Base-by-base conservation (phyloP, 2,888 invertebrate species). In the Agriotes lineatus region DNA sequence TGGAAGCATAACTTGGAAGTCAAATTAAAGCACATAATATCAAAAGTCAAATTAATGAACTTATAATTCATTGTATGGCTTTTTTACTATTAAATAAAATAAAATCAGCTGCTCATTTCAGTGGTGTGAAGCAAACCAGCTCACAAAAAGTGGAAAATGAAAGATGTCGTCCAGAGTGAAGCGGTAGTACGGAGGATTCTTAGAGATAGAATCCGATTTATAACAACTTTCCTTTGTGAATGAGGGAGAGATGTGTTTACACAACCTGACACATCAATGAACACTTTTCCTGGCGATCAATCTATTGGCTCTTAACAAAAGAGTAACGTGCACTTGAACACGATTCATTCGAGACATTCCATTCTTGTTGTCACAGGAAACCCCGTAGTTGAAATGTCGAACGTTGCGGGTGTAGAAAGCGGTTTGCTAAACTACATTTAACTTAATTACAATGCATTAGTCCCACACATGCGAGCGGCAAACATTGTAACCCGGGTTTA, bases 351-450 rank as follows among this genome's bases (percentile, higher is more conserved):
- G 52, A 19, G 33, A 22, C 22, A 52, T 52, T 52, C 14, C 33
- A 52, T 33, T 16, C n/a, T 37, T 56, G 56, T 39, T 39, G 56
- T 39, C 20, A 56, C 22, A 56, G 12, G 52, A 20, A 14, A 9
- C n/a, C 14, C 10, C 20, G 7, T 20, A 35, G 19, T 5, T 39
- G 14, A 37, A 14, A 56, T 22, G 56, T 56, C 39, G 39, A 56
- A 56, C 7, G 20, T 37, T 56, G 56, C 12, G 50, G 61, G 22
- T 22, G 61, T 18, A 50, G 61, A 50, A 59, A 61, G 61, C 48
- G 61, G 61, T 61, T 61, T 61, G 50, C 50, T 61, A 61, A 61
- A 61, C 61, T 61, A 61, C 61, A 61, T 61, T 50, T 50, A 61
- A 61, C 61, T 61, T 50, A 61, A 61, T 61, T 61, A 61, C 50